phyloP scores from a whole-genome alignment of 92 coral and sea anemone genomes.

The Palythoa caribaeorum region DNA sequence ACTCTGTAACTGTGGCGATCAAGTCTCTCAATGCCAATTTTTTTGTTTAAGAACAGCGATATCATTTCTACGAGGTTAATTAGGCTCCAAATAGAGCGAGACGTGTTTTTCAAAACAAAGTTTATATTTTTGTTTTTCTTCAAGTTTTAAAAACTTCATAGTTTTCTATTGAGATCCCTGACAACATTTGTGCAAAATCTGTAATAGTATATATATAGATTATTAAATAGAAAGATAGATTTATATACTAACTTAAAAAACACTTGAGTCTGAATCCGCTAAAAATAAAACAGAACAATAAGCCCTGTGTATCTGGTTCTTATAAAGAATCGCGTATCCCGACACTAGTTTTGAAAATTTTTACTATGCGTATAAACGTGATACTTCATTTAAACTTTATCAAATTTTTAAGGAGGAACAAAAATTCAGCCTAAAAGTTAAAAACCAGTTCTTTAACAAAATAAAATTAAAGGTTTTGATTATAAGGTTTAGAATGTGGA shows the following conservation, averaged over 20 bases:
- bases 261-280: background rate
- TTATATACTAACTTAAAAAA: background rate
- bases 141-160: background rate
- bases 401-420: background rate
- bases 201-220: background rate
- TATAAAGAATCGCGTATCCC: background rate
- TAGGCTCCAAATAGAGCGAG: too few species aligned
- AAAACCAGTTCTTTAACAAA: background rate
- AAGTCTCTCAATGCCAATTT: background rate
- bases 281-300: background rate
- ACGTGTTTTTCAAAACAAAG: background rate
- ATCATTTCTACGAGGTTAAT: too few species aligned
- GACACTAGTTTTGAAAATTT: background rate
- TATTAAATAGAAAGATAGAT: background rate
- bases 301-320: background rate
- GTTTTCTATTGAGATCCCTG: too few species aligned
- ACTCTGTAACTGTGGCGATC: background rate
- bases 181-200: too few species aligned
- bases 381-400: background rate
- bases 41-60: background rate
- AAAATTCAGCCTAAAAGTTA: background rate
- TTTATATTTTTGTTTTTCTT: background rate
- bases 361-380: background rate
- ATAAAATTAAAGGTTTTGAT: background rate
- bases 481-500: too few species aligned